A percentile compares a stretch with the other conserved stretches of the same genome.
phyloP scores from a whole-genome alignment of 2,113 vertebrate species.

The Genyomyrus donnyi region DNA sequence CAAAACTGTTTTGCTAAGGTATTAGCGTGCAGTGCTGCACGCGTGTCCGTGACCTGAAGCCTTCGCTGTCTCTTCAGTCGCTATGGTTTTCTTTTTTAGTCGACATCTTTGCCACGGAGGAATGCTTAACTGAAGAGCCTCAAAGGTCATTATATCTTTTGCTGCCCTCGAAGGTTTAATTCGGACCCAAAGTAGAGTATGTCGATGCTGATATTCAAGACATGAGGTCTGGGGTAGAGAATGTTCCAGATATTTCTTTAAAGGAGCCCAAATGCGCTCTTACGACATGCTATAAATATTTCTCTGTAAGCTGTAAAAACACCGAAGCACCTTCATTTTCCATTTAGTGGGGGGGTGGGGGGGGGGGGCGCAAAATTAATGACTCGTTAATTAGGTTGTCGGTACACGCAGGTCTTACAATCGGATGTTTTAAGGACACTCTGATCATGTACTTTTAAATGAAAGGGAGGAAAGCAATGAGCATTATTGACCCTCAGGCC shows the following conservation, averaged over 20 bases:
- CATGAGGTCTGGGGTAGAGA: not conserved
- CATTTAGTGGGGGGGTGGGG: not conserved
- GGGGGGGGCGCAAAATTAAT: not conserved
- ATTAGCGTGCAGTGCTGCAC: not conserved
- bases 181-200: not conserved
- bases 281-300: not conserved
- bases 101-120: not conserved
- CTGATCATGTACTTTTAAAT: not conserved
- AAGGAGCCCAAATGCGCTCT: not conserved
- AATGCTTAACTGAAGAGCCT: not conserved
- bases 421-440: not conserved
- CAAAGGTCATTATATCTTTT: not conserved
- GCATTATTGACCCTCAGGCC: not conserved
- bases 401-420: not conserved
- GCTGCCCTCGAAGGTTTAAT: not conserved
- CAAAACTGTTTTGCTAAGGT: not conserved
- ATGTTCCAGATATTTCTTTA: constrained; percentile 1
- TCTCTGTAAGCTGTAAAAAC: not conserved
- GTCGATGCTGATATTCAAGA: not conserved
- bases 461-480: not conserved
- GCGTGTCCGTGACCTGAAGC: not conserved
- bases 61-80: not conserved
- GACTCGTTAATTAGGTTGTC: not conserved
- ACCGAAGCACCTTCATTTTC: not conserved
- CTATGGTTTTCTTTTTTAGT: not conserved